Evolutionary conservation across 2,797 vertebrate genomes (phyloP).

Genomic region (Coracias cyanogaster): DNA sequence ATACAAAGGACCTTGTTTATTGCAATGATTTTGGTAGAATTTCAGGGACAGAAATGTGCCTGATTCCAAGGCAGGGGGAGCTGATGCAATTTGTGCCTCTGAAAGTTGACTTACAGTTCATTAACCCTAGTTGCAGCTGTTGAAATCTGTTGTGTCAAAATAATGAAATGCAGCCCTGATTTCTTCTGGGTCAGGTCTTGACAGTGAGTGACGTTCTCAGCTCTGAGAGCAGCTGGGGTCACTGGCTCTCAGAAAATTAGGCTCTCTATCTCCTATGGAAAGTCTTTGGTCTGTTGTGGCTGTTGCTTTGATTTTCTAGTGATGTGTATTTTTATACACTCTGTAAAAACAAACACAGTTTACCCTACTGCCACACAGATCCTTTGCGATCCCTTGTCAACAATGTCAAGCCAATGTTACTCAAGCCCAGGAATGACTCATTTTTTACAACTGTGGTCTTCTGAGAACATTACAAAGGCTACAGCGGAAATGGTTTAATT

Average conservation of each 20-base stretch:
- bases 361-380: slow-evolving; percentile 11
- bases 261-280: slow-evolving; percentile 29
- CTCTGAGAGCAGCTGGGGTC: slow-evolving; percentile 47
- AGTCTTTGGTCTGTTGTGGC: slow-evolving; percentile 32
- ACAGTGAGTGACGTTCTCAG: not conserved
- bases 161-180: slow-evolving; percentile 29
- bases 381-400: not conserved
- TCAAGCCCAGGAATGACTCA: slow-evolving; percentile 30
- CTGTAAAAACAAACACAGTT: slow-evolving; percentile 55
- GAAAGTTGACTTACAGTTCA: not conserved
- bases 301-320: slow-evolving; percentile 61
- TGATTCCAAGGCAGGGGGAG: not conserved
- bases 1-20: not conserved
- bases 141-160: not conserved
- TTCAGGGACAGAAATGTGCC: not conserved
- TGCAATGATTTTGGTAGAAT: not conserved
- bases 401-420: not conserved
- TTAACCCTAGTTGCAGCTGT: slow-evolving; percentile 39
- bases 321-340: slow-evolving; percentile 51
- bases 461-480: slow-evolving; percentile 58
- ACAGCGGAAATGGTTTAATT: slow-evolving; percentile 51
- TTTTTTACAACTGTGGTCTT: slow-evolving; percentile 54
- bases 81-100: not conserved
- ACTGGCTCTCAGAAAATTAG: slow-evolving; percentile 8
- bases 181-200: slow-evolving; percentile 28